Evolutionary conservation across 1,140 invertebrate species (phyloP), one percentile per base, ranked within the genome.

Genomic region (Drosophila asahinai): DNA sequence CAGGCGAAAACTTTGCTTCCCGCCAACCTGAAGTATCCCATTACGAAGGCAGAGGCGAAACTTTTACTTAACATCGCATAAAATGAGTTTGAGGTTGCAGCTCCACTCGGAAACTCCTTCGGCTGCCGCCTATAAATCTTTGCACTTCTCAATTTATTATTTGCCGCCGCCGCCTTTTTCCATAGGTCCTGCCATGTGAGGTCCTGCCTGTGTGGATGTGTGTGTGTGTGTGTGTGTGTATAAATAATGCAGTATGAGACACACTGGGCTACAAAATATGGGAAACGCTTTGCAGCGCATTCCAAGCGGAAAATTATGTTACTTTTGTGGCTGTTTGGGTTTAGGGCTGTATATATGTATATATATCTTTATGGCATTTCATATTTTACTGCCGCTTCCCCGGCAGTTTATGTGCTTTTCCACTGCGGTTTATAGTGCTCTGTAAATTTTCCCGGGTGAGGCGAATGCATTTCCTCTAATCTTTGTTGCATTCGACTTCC

Each of bases 221-320:
- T 65, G 33, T 52, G 9, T 33, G 11, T 72, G 17, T 48, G 48
- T 36, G 30, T 65, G 33, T 52, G 59, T 43, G 55, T 47, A 59
- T 76, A 59, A 48, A 77, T 67, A 67, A 65, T 71, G 47, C 64
- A 71, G 33, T 68, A 57, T 57, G 54, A 67, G 14, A 45, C 45
- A 51, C 72, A 51, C 72, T 64, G 47, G 64, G 25, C 72, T 49
- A 61, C 58, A 59, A 64, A 73, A 67, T 68, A 74, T 79, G 80
- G 60, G 68, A 78, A 83, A 75, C 71, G 62, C 73, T 77, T 81
- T 84, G 49, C 17, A 47, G 67, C 40, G 64, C 60, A 73, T 86
- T 81, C 77, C 81, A 76, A 57, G 77, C 81, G 65, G 82, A 84
- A 84, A 86, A 84, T 84, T 77, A 84, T 84, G 77, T 84, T 84